Conservation (phyloP, 2,113 vertebrate genomes). For the Gasterosteus nipponicus region DNA sequence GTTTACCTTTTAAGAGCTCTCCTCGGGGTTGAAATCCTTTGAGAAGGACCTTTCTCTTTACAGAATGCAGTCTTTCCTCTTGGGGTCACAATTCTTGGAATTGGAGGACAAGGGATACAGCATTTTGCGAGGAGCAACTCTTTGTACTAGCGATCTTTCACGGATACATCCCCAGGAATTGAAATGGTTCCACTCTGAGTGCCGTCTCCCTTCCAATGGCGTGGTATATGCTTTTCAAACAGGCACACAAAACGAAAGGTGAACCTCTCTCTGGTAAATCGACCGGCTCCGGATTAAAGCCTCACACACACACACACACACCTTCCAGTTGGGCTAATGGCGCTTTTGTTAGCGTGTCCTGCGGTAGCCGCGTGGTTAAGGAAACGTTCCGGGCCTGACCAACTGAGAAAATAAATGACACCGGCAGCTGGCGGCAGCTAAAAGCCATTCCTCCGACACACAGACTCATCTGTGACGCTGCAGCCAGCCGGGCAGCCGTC, state of each 20-base stretch:
- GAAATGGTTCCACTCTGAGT: slow-evolving; percentile 2
- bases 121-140: background rate
- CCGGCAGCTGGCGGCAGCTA: slow-evolving; percentile 42
- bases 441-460: slow-evolving; percentile 11
- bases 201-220: background rate
- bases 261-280: background rate
- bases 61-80: background rate
- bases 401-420: slow-evolving; percentile 27
- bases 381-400: slow-evolving; percentile 20
- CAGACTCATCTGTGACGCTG: background rate
- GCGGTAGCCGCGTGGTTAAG: background rate
- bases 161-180: background rate
- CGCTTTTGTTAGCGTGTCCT: slow-evolving; percentile 2
- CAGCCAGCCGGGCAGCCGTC: background rate
- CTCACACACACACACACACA: background rate
- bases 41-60: background rate
- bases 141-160: background rate
- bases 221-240: background rate
- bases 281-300: background rate
- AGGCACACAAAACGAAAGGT: background rate
- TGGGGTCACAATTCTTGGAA: too few relatives aligned
- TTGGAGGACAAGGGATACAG: too few relatives aligned
- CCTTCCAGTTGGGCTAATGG: background rate
- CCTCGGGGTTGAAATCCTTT: background rate
- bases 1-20: background rate